These are phyloP conservation scores for Ephestia elutella DNA, from an alignment of 1,140 invertebrate genomes.

Conservation along the genomic window DNA sequence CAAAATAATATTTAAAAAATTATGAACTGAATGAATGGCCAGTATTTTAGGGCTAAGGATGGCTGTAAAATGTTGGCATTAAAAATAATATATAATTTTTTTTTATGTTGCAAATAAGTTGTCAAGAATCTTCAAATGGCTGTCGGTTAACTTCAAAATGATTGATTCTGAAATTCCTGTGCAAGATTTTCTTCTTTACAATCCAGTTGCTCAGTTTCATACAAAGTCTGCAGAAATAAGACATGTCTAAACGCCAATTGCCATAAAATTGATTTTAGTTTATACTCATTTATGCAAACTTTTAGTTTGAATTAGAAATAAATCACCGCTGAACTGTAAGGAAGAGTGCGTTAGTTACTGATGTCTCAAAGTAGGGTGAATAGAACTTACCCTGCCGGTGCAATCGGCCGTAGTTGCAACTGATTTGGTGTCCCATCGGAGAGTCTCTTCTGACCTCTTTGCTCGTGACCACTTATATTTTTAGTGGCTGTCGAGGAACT, in stretches of 20 bases:
- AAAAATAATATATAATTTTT: not conserved
- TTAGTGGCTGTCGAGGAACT: constrained; percentile 50
- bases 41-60: not conserved
- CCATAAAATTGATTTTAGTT: not conserved
- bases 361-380: not conserved
- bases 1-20: not conserved
- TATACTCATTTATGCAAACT: not conserved
- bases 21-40: not conserved
- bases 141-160: no score
- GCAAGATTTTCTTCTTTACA: constrained; percentile 5
- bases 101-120: not conserved
- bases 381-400: constrained; percentile 58
- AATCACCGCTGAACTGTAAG: constrained; percentile 1
- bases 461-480: constrained; percentile 45
- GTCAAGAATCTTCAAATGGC: no score
- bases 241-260: constrained; percentile 10
- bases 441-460: constrained; percentile 57
- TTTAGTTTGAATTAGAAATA: not conserved
- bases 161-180: no score
- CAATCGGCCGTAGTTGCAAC: constrained; percentile 58
- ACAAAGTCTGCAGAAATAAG: constrained; percentile 8
- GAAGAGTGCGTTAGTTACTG: constrained; percentile 5
- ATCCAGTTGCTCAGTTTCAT: not conserved
- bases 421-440: constrained; percentile 65
- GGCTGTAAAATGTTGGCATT: not conserved